A percentile compares a stretch with the other conserved stretches of the same genome.
phyloP scores from a whole-genome alignment of 2,888 invertebrate species.

The Amiota mariae region DNA sequence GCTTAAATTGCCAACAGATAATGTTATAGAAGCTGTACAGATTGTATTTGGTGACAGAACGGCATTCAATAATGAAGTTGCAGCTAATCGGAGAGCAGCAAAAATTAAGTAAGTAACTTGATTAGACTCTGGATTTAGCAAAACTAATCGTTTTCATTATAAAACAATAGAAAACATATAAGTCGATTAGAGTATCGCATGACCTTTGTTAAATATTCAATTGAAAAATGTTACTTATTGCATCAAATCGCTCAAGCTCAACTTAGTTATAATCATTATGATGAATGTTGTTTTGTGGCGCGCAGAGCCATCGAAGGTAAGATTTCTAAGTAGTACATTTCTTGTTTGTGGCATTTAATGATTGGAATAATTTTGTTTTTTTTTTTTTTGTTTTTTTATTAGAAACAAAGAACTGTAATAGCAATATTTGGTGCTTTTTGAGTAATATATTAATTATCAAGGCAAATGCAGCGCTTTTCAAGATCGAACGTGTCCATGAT shows the following conservation, averaged over 20 bases:
- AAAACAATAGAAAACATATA: slow-evolving; percentile 48
- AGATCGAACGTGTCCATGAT: slow-evolving; percentile 61
- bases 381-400: no score
- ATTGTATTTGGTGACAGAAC: no score
- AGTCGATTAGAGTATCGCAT: slow-evolving; percentile 59
- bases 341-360: no score
- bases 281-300: slow-evolving; percentile 61
- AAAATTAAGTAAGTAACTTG: no score
- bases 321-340: neutral
- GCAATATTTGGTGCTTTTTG: slow-evolving; percentile 61
- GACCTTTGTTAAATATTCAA: slow-evolving; percentile 58
- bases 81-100: no score
- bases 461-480: slow-evolving; percentile 61
- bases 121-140: neutral
- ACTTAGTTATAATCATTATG: slow-evolving; percentile 56
- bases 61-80: no score
- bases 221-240: slow-evolving; percentile 63
- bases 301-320: slow-evolving; percentile 61
- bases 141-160: neutral
- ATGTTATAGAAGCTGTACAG: neutral
- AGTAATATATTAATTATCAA: slow-evolving; percentile 60
- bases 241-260: slow-evolving; percentile 63
- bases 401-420: slow-evolving; percentile 63
- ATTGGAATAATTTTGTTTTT: no score
- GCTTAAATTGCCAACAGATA: slow-evolving; percentile 50